Evolutionary conservation across 2,113 vertebrate genomes (phyloP).

Genomic region (Pseudopipra pipra): DNA sequence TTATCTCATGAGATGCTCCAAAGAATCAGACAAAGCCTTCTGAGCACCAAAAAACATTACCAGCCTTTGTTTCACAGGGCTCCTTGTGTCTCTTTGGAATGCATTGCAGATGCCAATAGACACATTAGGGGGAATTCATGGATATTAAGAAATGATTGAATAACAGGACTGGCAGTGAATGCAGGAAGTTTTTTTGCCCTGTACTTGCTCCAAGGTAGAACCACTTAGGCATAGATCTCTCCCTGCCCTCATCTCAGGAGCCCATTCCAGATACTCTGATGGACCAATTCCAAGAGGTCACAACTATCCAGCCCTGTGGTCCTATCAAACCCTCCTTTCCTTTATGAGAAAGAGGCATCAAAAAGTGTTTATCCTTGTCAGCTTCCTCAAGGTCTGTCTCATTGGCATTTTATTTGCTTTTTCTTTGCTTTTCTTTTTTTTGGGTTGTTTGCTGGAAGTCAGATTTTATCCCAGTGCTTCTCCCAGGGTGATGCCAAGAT

Average conservation of each 20-base stretch:
- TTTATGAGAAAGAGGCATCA: not conserved
- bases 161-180: not conserved
- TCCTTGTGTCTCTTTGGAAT: not conserved
- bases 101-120: not conserved
- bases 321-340: not conserved
- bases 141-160: not conserved
- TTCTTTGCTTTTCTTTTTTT: not conserved
- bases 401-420: not conserved
- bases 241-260: not conserved
- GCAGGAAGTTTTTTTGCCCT: not conserved
- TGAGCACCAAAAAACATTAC: not conserved
- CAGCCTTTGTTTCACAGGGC: not conserved
- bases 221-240: accelerated
- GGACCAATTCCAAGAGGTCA: not conserved
- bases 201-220: not conserved
- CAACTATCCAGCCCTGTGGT: not conserved
- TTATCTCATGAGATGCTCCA: not conserved
- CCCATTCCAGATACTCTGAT: not conserved
- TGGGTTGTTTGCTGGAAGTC: not conserved
- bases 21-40: not conserved
- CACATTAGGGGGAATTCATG: not conserved
- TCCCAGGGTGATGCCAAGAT: not conserved
- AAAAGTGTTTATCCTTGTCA: not conserved
- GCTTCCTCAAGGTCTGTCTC: not conserved
- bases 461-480: not conserved